These are phyloP conservation scores for Catocala sponsa DNA, from an alignment of 2,888 invertebrate genomes.

Conservation along the genomic window DNA sequence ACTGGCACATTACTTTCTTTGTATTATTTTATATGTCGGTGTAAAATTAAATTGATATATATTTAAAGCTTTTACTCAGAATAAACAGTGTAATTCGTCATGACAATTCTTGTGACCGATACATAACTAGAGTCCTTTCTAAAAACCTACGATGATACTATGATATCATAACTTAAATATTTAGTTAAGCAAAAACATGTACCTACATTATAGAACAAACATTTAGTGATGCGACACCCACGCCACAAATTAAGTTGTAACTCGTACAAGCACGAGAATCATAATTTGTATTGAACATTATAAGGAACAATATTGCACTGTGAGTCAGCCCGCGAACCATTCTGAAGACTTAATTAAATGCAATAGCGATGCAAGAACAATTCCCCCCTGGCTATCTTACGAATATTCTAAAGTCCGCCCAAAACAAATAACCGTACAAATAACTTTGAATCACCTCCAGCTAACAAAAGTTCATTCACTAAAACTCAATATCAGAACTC, in stretches of 20 bases:
- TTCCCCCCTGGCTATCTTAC: conserved; percentile 3
- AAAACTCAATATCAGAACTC: conserved; percentile 50
- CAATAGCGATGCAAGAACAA: conserved; percentile 8
- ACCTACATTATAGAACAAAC: conserved; percentile 36
- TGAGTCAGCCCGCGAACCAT: conserved; percentile 44
- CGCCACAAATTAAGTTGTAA: conserved; percentile 49
- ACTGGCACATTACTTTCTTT: too few species aligned
- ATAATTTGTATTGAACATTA: conserved; percentile 46
- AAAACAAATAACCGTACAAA: conserved; percentile 46
- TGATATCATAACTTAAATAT: too few species aligned
- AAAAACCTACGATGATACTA: too few species aligned
- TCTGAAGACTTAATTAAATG: conserved; percentile 23
- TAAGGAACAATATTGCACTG: conserved; percentile 28
- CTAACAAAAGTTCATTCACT: conserved; percentile 47
- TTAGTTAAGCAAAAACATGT: neutral
- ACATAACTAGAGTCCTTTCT: too few species aligned
- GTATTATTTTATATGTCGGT: too few species aligned
- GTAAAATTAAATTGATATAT: too few species aligned
- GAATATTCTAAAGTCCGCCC: conserved; percentile 12
- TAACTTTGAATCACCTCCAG: conserved; percentile 45
- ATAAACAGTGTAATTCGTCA: too few species aligned
- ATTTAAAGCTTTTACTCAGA: too few species aligned
- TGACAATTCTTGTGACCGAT: too few species aligned
- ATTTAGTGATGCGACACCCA: conserved; percentile 35
- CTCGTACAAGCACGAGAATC: conserved; percentile 34